Percentiles rank a stretch among this genome's conserved stretches.
Evolutionary conservation across 2,797 vertebrate genomes (phyloP).

Genomic region (Australoheros facetus): DNA sequence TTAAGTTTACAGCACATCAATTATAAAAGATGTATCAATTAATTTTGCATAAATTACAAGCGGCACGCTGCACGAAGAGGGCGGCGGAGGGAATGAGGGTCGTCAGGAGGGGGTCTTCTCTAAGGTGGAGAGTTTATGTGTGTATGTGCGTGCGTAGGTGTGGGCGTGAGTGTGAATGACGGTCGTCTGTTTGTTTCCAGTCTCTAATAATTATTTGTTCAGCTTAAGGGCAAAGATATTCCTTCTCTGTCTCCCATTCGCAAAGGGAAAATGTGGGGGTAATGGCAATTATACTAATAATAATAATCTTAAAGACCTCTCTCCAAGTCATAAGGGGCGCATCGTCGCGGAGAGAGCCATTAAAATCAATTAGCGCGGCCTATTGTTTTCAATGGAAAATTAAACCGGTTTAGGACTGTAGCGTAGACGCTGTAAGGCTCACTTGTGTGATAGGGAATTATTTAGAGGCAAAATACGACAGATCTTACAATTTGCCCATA

Average conservation of each 20-base stretch:
- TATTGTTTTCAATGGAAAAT: constrained; percentile 94
- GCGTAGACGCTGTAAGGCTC: constrained; percentile 70
- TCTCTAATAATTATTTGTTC: constrained; percentile 99
- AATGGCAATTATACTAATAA: constrained; percentile 94
- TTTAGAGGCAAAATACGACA: constrained; percentile 86
- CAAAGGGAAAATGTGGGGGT: constrained; percentile 84
- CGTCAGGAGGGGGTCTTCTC: constrained; percentile 84
- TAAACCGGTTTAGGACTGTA: constrained; percentile 85
- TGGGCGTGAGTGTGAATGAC: constrained; percentile 42
- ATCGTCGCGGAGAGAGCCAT: constrained; percentile 96
- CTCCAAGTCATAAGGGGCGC: constrained; percentile 96
- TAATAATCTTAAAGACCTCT: constrained; percentile 98
- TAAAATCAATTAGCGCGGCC: constrained; percentile 98
- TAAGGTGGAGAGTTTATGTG: constrained; percentile 59
- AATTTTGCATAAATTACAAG: constrained; percentile 99
- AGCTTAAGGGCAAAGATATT: constrained; percentile 96
- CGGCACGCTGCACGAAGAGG: constrained; percentile 83
- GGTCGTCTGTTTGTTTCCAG: constrained; percentile 97
- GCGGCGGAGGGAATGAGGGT: constrained; percentile 86
- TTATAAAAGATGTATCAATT: constrained; percentile 99
- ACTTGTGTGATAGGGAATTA: constrained; percentile 89
- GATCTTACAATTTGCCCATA: constrained; percentile 85
- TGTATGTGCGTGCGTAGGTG: constrained; percentile 5
- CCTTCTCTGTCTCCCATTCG: constrained; percentile 78
- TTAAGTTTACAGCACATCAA: constrained; percentile 99